Conservation (phyloP, 2,797 vertebrate species). For the Molothrus ater region DNA sequence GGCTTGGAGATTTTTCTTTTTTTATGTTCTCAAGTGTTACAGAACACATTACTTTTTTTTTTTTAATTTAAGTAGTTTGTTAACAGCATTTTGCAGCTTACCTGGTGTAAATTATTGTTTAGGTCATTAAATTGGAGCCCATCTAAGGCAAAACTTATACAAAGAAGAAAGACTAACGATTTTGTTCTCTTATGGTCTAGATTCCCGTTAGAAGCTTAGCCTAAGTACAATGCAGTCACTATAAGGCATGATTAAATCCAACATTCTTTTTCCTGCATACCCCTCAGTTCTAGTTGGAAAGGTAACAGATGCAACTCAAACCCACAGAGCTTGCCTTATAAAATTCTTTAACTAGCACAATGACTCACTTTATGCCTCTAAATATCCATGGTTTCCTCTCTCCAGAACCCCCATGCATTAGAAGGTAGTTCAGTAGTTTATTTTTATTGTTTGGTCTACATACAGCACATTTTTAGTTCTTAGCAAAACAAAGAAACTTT, state of each 20-base stretch:
- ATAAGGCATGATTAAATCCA: slow-evolving; percentile 70
- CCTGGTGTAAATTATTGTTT: slow-evolving; percentile 5
- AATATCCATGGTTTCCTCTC: slow-evolving; percentile 80
- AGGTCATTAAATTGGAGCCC: slow-evolving; percentile 16
- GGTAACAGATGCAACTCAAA: slow-evolving; percentile 78
- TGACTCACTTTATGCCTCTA: slow-evolving; percentile 80
- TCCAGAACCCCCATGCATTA: slow-evolving; percentile 77
- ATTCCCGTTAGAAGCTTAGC: slow-evolving; percentile 53
- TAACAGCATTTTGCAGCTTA: slow-evolving; percentile 30
- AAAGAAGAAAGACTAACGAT: slow-evolving; percentile 27
- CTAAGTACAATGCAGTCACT: slow-evolving; percentile 65
- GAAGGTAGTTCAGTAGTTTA: slow-evolving; percentile 80
- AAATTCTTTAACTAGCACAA: slow-evolving; percentile 77
- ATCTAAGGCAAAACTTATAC: slow-evolving; percentile 14
- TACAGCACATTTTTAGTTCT: slow-evolving; percentile 77
- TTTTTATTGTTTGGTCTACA: slow-evolving; percentile 84
- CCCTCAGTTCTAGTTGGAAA: slow-evolving; percentile 72
- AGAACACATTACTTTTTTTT: slow-evolving; percentile 28
- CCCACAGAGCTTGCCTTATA: slow-evolving; percentile 76
- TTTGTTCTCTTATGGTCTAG: slow-evolving; percentile 52
- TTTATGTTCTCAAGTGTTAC: slow-evolving; percentile 6
- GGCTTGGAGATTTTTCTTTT: background rate
- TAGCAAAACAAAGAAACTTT: slow-evolving; percentile 80
- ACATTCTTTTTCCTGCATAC: slow-evolving; percentile 69
- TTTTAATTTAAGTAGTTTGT: background rate